Conservation (phyloP, 2,888 invertebrate species). For the Tethea ocularis region DNA sequence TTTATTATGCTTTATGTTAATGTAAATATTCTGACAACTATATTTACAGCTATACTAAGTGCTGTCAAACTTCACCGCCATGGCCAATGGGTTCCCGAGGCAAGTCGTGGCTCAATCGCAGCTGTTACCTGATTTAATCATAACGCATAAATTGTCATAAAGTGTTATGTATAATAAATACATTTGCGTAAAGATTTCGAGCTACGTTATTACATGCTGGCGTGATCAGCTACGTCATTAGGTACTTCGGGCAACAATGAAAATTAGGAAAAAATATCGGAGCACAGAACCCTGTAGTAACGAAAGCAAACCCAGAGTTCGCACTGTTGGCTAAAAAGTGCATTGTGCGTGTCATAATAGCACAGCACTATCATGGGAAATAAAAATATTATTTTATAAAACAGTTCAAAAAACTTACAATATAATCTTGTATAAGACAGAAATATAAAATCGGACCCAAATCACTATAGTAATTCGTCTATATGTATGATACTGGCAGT, state of each 20-base stretch:
- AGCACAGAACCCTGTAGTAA: constrained; percentile 21
- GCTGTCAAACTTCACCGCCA: not conserved
- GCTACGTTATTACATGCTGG: not conserved
- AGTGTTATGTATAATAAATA: constrained; percentile 7
- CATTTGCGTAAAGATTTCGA: not conserved
- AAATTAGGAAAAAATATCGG: constrained; percentile 8
- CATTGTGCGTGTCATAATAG: constrained; percentile 36
- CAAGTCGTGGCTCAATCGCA: constrained; percentile 11
- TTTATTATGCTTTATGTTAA: not conserved
- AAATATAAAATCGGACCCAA: constrained; percentile 82
- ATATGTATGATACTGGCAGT: constrained; percentile 80
- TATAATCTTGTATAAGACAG: constrained; percentile 76
- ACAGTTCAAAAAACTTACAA: constrained; percentile 78
- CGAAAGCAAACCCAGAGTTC: constrained; percentile 36
- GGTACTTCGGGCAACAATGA: not conserved
- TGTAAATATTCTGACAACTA: not conserved
- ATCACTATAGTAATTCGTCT: constrained; percentile 74
- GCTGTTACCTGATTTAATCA: constrained; percentile 22
- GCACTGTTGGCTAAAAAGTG: constrained; percentile 42
- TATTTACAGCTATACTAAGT: not conserved
- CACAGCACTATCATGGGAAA: constrained; percentile 34
- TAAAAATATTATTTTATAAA: constrained; percentile 60
- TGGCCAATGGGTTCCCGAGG: not conserved
- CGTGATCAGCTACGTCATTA: not conserved
- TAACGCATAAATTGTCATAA: constrained; percentile 26